These are phyloP conservation scores for Ectobius pallidus DNA, from an alignment of 2,888 invertebrate species.

Conservation along the genomic window DNA sequence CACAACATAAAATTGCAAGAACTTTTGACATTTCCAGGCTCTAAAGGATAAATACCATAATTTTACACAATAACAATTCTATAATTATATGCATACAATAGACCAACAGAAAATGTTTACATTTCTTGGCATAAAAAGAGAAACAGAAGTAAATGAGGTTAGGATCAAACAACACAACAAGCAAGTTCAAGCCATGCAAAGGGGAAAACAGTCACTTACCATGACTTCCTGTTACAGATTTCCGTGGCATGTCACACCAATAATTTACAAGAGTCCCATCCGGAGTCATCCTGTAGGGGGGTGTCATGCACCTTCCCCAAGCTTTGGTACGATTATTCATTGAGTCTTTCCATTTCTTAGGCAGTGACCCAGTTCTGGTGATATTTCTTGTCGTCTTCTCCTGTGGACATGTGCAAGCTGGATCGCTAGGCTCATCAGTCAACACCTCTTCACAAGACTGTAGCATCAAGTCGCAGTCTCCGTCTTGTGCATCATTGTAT, in stretches of 20 bases:
- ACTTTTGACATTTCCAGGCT: too few relatives aligned
- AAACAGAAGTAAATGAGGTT: neutral
- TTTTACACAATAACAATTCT: too few relatives aligned
- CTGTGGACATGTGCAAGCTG: conserved; percentile 9
- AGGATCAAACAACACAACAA: neutral
- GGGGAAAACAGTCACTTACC: conserved; percentile 25
- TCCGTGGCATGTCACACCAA: conserved; percentile 79
- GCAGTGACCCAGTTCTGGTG: conserved; percentile 27
- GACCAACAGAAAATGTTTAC: too few relatives aligned
- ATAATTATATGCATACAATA: too few relatives aligned
- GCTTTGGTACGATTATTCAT: conserved; percentile 36
- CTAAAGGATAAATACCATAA: too few relatives aligned
- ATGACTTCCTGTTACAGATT: conserved; percentile 27
- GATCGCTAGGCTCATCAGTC: conserved; percentile 16
- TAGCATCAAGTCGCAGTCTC: conserved; percentile 30
- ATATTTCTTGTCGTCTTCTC: neutral
- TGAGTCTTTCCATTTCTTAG: conserved; percentile 35
- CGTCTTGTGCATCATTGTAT: conserved; percentile 5
- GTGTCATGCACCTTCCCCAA: conserved; percentile 49
- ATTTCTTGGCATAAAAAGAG: too few relatives aligned
- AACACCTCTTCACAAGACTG: conserved; percentile 35
- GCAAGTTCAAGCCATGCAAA: conserved; percentile 22
- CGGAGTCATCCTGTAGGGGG: conserved; percentile 77
- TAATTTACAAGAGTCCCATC: conserved; percentile 87
- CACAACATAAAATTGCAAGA: too few relatives aligned